Evolutionary conservation across 2,888 invertebrate species (phyloP).

Genomic region (Spialia ferax): DNA sequence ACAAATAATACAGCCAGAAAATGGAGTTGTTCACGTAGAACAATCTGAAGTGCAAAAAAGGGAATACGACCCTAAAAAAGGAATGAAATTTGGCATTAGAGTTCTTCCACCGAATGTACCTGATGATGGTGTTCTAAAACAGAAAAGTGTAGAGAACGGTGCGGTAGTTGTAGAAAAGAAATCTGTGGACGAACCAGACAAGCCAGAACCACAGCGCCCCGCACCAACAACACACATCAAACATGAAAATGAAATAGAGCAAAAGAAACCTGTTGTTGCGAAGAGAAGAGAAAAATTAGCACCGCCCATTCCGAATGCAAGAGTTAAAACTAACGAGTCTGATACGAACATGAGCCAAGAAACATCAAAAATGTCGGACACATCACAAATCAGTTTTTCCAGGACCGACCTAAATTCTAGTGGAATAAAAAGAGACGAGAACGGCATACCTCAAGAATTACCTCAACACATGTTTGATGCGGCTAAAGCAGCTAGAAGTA

Average conservation of each 20-base stretch:
- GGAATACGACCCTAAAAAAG: conserved; percentile 85
- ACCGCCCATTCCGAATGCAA: conserved; percentile 80
- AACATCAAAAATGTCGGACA: conserved; percentile 68
- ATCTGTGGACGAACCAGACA: conserved; percentile 74
- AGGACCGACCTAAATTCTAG: conserved; percentile 85
- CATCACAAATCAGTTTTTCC: conserved; percentile 63
- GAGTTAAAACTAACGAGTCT: conserved; percentile 73
- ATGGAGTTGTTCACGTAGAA: conserved; percentile 72
- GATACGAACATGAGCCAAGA: conserved; percentile 65
- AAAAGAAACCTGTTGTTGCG: conserved; percentile 83
- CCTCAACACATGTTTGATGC: conserved; percentile 91
- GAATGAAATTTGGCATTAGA: conserved; percentile 90
- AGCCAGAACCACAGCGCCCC: conserved; percentile 68
- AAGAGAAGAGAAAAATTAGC: conserved; percentile 82
- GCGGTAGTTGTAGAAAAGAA: conserved; percentile 67
- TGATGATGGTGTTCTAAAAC: conserved; percentile 80
- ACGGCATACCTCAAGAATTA: conserved; percentile 90
- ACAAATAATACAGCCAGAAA: conserved; percentile 76
- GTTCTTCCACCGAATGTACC: conserved; percentile 88
- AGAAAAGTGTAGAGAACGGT: conserved; percentile 78
- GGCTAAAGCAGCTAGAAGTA: conserved; percentile 89
- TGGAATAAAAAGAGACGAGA: conserved; percentile 86
- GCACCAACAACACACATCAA: conserved; percentile 74
- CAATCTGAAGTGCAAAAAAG: conserved; percentile 84
- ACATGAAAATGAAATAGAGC: conserved; percentile 81